phyloP scores from a whole-genome alignment of 2,888 invertebrate genomes.

The Tinea trinotella region DNA sequence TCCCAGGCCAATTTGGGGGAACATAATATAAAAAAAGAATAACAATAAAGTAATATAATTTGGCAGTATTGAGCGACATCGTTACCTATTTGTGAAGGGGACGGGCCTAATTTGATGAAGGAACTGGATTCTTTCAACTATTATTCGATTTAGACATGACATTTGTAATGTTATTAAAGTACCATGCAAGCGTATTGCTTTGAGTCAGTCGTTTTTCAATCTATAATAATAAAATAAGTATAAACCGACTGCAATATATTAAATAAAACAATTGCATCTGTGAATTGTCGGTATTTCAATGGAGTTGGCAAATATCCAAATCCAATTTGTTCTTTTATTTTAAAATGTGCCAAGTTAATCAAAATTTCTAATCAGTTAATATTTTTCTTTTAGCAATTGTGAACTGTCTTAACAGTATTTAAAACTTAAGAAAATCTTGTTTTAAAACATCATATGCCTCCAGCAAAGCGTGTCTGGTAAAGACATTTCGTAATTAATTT shows the following conservation, averaged over 20 bases:
- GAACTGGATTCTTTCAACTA: slow-evolving; percentile 30
- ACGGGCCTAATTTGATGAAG: slow-evolving; percentile 59
- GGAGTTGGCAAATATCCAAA: neutral
- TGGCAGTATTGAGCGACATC: slow-evolving; percentile 50
- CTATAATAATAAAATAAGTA: too few relatives aligned
- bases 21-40: slow-evolving; percentile 52
- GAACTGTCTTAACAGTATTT: neutral
- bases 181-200: too few relatives aligned
- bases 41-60: slow-evolving; percentile 71
- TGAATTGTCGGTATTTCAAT: neutral
- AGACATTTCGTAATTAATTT: slow-evolving; percentile 60
- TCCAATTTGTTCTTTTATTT: neutral
- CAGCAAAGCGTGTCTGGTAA: slow-evolving; percentile 42
- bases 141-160: slow-evolving; percentile 43
- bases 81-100: slow-evolving; percentile 59
- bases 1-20: slow-evolving; percentile 68
- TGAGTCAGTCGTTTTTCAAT: too few relatives aligned
- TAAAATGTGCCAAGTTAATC: neutral
- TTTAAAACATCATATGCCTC: slow-evolving; percentile 26
- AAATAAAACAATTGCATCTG: neutral
- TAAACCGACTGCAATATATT: too few relatives aligned
- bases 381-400: neutral
- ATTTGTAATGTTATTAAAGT: slow-evolving; percentile 30
- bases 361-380: neutral
- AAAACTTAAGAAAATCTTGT: slow-evolving; percentile 9